Evolutionary conservation across 2,113 vertebrate genomes (phyloP).

Genomic region (Gasterosteus aculeatus): DNA sequence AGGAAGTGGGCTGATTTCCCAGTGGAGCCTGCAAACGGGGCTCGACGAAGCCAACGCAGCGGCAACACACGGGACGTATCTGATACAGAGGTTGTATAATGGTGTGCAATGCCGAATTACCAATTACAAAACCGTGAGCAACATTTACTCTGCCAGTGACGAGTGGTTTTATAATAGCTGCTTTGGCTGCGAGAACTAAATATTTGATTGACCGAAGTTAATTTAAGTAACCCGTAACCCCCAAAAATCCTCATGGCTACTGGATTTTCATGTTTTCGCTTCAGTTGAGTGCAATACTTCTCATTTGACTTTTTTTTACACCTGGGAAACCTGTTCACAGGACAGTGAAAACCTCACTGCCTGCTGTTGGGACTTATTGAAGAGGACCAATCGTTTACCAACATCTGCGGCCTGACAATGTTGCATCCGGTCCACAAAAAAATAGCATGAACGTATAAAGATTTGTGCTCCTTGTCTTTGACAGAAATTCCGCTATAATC

Average conservation of each 20-base stretch:
- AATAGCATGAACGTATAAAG: conserved; percentile 12
- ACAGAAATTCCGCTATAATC: conserved; percentile 14
- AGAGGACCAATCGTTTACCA: background rate
- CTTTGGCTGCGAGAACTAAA: conserved; percentile 41
- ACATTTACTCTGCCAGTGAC: conserved; percentile 14
- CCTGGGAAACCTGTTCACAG: background rate
- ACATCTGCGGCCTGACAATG: background rate
- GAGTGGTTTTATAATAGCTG: conserved; percentile 16
- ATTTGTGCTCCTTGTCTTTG: background rate
- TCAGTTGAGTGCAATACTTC: background rate
- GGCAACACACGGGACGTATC: conserved; percentile 54
- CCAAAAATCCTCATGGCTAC: background rate
- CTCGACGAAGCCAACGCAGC: conserved; percentile 53
- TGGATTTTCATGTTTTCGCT: background rate
- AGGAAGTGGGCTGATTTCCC: conserved; percentile 75
- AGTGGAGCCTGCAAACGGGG: conserved; percentile 65
- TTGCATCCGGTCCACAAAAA: conserved; percentile 29
- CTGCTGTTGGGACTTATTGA: background rate
- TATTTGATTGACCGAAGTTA: conserved; percentile 49
- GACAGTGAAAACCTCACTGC: background rate
- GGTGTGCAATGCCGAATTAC: conserved; percentile 11
- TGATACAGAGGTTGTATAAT: conserved; percentile 46
- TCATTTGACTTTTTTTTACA: background rate
- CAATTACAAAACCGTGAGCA: conserved; percentile 28
- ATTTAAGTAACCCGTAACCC: conserved; percentile 41